Evolutionary conservation across 2,113 vertebrate species (phyloP).

Genomic region (Peromyscus polionotus): DNA sequence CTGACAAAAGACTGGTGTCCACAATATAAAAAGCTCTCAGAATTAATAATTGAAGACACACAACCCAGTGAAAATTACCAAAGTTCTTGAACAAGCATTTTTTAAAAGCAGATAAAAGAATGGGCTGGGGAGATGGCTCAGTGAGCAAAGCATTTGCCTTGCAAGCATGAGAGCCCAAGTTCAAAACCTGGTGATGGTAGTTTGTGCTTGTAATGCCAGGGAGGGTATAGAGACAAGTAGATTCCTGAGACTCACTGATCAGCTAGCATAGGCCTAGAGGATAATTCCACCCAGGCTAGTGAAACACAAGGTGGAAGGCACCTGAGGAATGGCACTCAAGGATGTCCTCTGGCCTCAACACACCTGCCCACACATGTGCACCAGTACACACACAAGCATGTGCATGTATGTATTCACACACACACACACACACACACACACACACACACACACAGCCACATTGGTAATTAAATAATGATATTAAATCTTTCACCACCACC

Average conservation of each 20-base stretch:
- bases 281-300: neutral
- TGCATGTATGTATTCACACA: neutral
- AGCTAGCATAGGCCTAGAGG: neutral
- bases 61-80: neutral
- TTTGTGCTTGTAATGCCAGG: neutral
- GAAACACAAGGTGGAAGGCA: too few species aligned
- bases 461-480: conserved; percentile 17
- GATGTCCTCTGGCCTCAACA: neutral
- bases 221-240: neutral
- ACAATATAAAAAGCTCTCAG: neutral
- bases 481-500: neutral
- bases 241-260: neutral
- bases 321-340: neutral
- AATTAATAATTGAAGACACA: conserved; percentile 41
- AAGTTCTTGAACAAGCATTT: conserved; percentile 25
- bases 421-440: neutral
- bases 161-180: neutral
- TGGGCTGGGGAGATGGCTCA: neutral
- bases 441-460: neutral
- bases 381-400: neutral
- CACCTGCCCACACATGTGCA: neutral
- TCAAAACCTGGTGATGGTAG: neutral
- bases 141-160: neutral
- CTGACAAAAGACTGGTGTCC: neutral
- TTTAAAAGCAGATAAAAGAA: neutral